Evolutionary conservation across 1,140 invertebrate species (phyloP).

Genomic region (Apocrypta bakeri): DNA sequence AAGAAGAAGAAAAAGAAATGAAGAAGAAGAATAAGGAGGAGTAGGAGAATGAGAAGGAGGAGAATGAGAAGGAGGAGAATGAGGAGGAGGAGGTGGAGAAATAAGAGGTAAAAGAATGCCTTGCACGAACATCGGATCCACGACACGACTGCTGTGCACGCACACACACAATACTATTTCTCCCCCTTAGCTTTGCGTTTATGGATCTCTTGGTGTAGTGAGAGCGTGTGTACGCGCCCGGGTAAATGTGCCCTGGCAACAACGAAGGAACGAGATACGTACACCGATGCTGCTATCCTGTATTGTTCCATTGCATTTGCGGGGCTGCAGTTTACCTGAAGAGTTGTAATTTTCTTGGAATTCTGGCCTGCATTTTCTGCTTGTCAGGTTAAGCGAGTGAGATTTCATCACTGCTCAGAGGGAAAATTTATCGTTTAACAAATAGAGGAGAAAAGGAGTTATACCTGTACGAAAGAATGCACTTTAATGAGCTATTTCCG

Average conservation of each 20-base stretch:
- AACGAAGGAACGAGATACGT: neutral
- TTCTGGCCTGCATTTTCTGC: neutral
- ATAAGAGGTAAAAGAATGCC: slow-evolving; percentile 36
- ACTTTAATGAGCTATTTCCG: too few species aligned
- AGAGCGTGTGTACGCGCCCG: neutral
- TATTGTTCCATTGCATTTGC: neutral
- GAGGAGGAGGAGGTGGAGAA: neutral
- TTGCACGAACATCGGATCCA: slow-evolving; percentile 40
- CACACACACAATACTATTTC: slow-evolving; percentile 30
- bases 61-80: too few species aligned
- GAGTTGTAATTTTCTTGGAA: neutral
- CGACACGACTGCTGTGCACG: slow-evolving; percentile 11
- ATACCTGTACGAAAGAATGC: too few species aligned
- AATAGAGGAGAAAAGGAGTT: too few species aligned
- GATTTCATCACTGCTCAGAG: too few species aligned
- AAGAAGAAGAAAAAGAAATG: too few species aligned
- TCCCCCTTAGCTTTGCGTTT: neutral
- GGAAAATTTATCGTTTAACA: neutral
- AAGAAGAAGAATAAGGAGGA: neutral
- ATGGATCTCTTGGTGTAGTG: neutral
- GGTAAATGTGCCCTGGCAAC: slow-evolving; percentile 1
- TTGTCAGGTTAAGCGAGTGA: too few species aligned
- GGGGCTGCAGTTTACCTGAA: neutral
- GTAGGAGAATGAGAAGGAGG: too few species aligned
- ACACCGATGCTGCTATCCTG: neutral